Percentiles rank a stretch among this genome's conserved stretches.
Conservation (phyloP, 2,888 invertebrate species). For the Hanleya hanleyi region DNA sequence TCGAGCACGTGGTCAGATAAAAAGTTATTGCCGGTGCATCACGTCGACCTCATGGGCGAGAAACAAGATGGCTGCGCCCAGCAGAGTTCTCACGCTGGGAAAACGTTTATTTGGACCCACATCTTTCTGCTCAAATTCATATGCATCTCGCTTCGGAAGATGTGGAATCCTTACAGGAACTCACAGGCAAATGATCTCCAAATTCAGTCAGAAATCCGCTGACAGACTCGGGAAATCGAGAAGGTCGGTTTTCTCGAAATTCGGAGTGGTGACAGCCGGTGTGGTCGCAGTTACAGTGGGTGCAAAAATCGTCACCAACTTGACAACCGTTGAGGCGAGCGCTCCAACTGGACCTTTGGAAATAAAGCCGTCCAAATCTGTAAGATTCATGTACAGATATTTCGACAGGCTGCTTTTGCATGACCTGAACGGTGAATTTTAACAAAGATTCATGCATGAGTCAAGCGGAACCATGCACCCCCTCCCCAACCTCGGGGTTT, state of each 20-base stretch:
- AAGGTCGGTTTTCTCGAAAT: not conserved
- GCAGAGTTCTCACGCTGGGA: constrained; percentile 19
- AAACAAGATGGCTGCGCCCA: constrained; percentile 50
- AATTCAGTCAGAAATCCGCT: too few species aligned
- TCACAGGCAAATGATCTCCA: too few species aligned
- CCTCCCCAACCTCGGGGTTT: too few species aligned
- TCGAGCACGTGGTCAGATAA: too few species aligned
- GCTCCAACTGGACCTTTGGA: not conserved
- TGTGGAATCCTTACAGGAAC: too few species aligned
- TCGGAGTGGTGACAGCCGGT: not conserved
- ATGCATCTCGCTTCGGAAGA: too few species aligned
- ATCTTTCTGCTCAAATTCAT: not conserved
- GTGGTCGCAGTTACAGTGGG: not conserved
- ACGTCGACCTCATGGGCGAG: not conserved
- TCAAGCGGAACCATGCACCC: too few species aligned
- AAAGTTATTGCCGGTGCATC: too few species aligned
- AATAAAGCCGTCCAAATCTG: not conserved
- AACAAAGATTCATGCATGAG: too few species aligned
- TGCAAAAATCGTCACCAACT: not conserved
- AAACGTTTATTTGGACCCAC: constrained; percentile 17
- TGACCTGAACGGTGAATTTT: too few species aligned
- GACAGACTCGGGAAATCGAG: not conserved
- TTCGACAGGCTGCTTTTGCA: too few species aligned
- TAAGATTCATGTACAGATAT: not conserved
- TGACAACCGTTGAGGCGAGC: not conserved